phyloP scores from a whole-genome alignment of 2,797 vertebrate species.

The Nyctalus aviator region DNA sequence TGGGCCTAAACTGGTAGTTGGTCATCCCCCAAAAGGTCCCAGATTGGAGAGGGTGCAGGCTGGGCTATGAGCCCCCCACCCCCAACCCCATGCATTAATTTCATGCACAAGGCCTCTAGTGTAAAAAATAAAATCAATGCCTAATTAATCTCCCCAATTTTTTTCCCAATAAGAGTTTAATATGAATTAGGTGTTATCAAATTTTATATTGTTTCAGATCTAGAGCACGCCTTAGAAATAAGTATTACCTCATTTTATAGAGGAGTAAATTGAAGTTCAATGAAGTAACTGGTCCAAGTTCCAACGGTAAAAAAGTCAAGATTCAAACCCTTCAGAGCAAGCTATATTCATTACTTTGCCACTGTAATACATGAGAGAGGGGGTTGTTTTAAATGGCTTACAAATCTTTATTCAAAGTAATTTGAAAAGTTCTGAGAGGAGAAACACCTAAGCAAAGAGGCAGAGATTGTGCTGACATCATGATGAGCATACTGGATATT shows the following conservation, averaged over 20 bases:
- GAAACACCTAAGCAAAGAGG: background rate
- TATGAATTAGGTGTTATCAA: background rate
- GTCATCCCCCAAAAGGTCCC: too few relatives aligned
- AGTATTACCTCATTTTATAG: background rate
- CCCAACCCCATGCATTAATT: too few relatives aligned
- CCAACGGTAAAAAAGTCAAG: background rate
- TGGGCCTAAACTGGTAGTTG: too few relatives aligned
- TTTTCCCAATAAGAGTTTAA: background rate
- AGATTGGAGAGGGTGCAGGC: too few relatives aligned
- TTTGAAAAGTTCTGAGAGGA: slow-evolving; percentile 17
- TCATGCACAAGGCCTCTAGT: too few relatives aligned
- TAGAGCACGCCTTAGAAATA: background rate
- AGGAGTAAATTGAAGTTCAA: background rate
- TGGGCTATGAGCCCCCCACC: too few relatives aligned
- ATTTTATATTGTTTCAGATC: background rate
- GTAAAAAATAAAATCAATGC: background rate
- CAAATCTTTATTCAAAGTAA: slow-evolving; percentile 41
- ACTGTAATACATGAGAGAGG: background rate
- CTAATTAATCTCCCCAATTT: background rate
- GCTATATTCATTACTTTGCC: background rate
- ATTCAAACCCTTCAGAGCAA: background rate
- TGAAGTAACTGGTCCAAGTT: background rate
- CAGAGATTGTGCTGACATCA: too few relatives aligned
- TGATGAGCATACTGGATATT: background rate
- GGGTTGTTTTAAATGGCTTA: background rate